Percentiles rank a stretch among this genome's conserved stretches.
Conservation (phyloP, 2,113 vertebrate genomes). For the Crocuta crocuta region DNA sequence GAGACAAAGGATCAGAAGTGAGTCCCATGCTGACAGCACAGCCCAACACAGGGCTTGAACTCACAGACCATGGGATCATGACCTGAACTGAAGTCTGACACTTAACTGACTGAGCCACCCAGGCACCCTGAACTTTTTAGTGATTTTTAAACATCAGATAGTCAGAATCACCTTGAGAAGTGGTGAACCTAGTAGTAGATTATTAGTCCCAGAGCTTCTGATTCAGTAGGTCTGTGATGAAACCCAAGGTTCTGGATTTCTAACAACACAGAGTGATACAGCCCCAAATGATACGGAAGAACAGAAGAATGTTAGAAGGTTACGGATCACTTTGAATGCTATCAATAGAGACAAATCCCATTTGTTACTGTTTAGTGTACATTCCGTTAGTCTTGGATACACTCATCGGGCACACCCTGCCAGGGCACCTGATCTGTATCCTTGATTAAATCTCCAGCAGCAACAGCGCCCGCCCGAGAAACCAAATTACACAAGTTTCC, state of each 20-base stretch:
- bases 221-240: not conserved
- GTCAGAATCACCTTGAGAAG: not conserved
- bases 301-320: not conserved
- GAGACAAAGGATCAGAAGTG: no score
- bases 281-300: not conserved
- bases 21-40: no score
- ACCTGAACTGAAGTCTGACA: no score
- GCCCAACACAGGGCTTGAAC: no score
- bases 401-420: not conserved
- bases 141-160: constrained; percentile 3
- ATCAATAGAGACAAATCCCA: not conserved
- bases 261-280: not conserved
- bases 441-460: not conserved
- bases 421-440: not conserved
- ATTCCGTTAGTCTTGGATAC: not conserved
- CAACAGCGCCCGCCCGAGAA: not conserved
- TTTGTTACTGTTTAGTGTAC: not conserved
- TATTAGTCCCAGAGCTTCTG: not conserved
- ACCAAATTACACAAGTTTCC: not conserved
- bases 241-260: not conserved
- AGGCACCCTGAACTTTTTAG: not conserved
- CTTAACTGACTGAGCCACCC: no score
- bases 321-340: not conserved
- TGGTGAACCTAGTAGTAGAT: not conserved
- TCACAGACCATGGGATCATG: no score